Base-by-base conservation (phyloP, 2,797 vertebrate genomes). In the Ispidina lecontei region DNA sequence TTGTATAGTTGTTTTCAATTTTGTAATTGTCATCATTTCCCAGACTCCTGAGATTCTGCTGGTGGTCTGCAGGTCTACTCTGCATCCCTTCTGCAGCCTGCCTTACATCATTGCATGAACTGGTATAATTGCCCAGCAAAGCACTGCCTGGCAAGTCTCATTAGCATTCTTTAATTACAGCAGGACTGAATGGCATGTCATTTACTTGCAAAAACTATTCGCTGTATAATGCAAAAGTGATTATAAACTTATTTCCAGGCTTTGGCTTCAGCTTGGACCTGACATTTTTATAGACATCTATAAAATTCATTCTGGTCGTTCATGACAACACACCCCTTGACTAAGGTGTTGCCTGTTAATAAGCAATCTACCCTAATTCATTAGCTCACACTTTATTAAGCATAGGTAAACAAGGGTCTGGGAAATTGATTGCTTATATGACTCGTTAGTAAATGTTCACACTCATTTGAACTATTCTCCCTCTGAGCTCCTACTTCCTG, bases 141-240 rank as follows among this genome's bases (percentile, higher is more conserved):
- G 44, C 14, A 60, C 41, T 64, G 64, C 78, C 69, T 85, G 55
- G 54, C 25, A 52, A 17, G 6, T 65, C 82, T 87, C 80, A 84
- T 91, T 92, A 95, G 28, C 73, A 69, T 87, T 63, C 84, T 62
- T 90, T 89, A 93, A 94, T 80, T 92, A 75, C 79, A 69, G 65
- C 28, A 81, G 39, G 39, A 55, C 67, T 64, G n/a, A 93, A 82
- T 68, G 58, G 54, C 65, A 35, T 37, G 69, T 29, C 78, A 80
- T 71, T 84, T 85, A 80, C 37, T 80, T 77, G 68, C 35, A 58
- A 90, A 93, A 90, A 82, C 78, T 71, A 77, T 89, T 91, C 92
- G 75, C 55, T 33, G 20, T 55, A 19, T 44, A 77, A 72, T 62
- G 89, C 79, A 85, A 55, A 87, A 89, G 87, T 74, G 62, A 91